Conservation (phyloP, 2,797 vertebrate species). For the Tenualosa thibaudeaui region DNA sequence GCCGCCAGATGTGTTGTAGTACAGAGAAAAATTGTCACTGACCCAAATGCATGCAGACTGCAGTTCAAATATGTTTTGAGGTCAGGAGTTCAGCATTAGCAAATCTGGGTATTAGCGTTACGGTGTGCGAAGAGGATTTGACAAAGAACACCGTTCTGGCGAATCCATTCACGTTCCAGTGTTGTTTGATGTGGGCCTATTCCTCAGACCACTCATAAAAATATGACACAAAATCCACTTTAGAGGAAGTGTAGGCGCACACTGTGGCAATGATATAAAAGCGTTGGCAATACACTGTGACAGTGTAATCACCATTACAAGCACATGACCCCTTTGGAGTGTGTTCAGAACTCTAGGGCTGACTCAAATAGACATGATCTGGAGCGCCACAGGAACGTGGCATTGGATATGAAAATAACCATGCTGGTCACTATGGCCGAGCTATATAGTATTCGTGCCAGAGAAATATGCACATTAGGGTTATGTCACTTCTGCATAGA, state of each 20-base stretch:
- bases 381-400: not conserved
- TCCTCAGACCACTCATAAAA: not conserved
- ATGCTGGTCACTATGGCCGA: not conserved
- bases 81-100: slow-evolving; percentile 20
- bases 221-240: not conserved
- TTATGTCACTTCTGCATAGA: not conserved
- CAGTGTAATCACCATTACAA: not conserved
- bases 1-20: slow-evolving; percentile 31
- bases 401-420: not conserved
- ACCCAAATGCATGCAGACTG: slow-evolving; percentile 38
- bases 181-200: not conserved
- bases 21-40: slow-evolving; percentile 16
- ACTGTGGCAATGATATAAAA: not conserved
- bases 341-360: not conserved
- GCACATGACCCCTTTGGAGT: not conserved
- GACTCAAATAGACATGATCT: not conserved
- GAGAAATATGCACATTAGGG: not conserved
- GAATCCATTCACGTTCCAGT: slow-evolving; percentile 1
- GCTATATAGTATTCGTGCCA: too few relatives aligned
- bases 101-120: not conserved
- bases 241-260: not conserved
- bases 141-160: not conserved
- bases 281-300: not conserved
- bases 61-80: slow-evolving; percentile 8
- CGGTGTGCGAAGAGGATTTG: not conserved